Percentiles rank a stretch among this genome's conserved stretches.
phyloP scores from a whole-genome alignment of 2,888 invertebrate species.

The Drosophila macrospina region DNA sequence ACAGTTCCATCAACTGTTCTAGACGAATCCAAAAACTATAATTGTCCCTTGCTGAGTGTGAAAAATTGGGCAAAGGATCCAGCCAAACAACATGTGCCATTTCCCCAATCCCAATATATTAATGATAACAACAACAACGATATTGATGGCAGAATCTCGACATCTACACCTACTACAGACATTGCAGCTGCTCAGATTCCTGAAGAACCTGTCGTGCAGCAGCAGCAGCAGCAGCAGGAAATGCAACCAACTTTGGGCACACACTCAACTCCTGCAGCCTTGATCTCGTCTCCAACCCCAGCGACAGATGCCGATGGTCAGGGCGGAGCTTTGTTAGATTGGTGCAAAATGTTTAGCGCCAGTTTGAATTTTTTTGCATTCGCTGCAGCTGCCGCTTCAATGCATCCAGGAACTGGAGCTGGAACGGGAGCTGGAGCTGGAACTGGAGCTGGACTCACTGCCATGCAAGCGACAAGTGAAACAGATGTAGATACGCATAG shows the following conservation, averaged over 20 bases:
- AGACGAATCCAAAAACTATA: slow-evolving; percentile 49
- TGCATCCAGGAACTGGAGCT: slow-evolving; percentile 57
- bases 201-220: slow-evolving; percentile 23
- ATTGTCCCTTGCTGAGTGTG: slow-evolving; percentile 76
- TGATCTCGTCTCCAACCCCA: slow-evolving; percentile 15
- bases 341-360: slow-evolving; percentile 90
- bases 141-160: slow-evolving; percentile 41
- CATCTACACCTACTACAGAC: slow-evolving; percentile 29
- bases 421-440: too few species aligned
- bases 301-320: slow-evolving; percentile 41
- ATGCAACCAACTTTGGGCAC: slow-evolving; percentile 54
- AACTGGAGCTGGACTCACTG: neutral
- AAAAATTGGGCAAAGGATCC: slow-evolving; percentile 83
- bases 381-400: slow-evolving; percentile 76
- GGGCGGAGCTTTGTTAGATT: slow-evolving; percentile 88
- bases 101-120: slow-evolving; percentile 33
- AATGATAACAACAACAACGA: slow-evolving; percentile 78
- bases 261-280: slow-evolving; percentile 50
- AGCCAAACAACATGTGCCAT: slow-evolving; percentile 49
- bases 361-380: slow-evolving; percentile 80
- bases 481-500: slow-evolving; percentile 41
- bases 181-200: slow-evolving; percentile 10
- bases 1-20: slow-evolving; percentile 2
- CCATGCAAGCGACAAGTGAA: slow-evolving; percentile 18
- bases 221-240: slow-evolving; percentile 25